phyloP scores from a whole-genome alignment of 2,888 invertebrate genomes.

The Drosophila seclusa region DNA sequence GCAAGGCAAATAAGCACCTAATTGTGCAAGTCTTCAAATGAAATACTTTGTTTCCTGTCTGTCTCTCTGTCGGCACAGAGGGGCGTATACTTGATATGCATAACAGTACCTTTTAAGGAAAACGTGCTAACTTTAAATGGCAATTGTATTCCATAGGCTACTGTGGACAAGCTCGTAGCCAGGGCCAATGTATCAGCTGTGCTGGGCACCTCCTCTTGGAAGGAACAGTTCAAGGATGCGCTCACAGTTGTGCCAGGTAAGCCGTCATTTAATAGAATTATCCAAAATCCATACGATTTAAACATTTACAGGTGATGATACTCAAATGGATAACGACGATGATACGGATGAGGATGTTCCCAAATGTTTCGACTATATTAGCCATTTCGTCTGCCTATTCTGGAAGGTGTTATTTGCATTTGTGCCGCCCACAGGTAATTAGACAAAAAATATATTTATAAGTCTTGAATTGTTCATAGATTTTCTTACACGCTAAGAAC shows the following conservation, averaged over 20 bases:
- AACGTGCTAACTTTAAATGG: constrained; percentile 1
- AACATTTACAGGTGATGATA: constrained; percentile 84
- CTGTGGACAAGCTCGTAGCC: constrained; percentile 99
- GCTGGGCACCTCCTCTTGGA: constrained; percentile 99
- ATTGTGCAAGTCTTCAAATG: constrained; percentile 62
- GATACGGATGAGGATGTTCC: constrained; percentile 88
- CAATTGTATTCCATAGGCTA: constrained; percentile 88
- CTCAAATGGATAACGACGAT: constrained; percentile 87
- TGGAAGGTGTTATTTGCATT: constrained; percentile 99
- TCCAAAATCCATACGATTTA: background rate
- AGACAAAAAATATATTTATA: background rate
- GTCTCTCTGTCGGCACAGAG: constrained; percentile 9
- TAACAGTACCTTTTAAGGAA: constrained; percentile 15
- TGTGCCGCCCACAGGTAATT: constrained; percentile 97
- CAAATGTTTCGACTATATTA: constrained; percentile 95
- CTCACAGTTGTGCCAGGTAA: constrained; percentile 96
- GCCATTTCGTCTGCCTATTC: constrained; percentile 98
- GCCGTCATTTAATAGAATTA: constrained; percentile 15
- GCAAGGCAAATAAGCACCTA: constrained; percentile 49
- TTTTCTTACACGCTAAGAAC: background rate
- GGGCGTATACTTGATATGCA: constrained; percentile 50
- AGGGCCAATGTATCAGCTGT: constrained; percentile 97
- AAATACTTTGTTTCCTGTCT: constrained; percentile 27
- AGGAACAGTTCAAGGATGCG: constrained; percentile 99
- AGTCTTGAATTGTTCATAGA: accelerated